A percentile compares a stretch with the other conserved stretches of the same genome.
phyloP scores from a whole-genome alignment of 2,888 invertebrate species.

The Acleris literana region DNA sequence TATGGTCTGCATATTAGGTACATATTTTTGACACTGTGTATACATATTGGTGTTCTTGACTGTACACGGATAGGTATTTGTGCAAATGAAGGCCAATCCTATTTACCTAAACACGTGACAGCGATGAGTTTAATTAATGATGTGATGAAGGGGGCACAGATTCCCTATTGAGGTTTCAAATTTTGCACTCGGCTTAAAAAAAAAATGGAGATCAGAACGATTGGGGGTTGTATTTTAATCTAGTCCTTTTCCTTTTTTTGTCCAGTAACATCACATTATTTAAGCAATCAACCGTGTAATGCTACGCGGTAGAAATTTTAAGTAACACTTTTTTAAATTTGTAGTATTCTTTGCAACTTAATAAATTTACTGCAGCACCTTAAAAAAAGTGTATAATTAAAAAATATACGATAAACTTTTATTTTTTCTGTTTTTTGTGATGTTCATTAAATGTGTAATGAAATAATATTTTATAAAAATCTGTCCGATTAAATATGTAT shows the following conservation, averaged over 20 bases:
- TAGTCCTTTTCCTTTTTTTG: constrained; percentile 26
- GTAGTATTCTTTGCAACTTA: constrained; percentile 7
- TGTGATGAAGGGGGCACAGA: too few relatives aligned
- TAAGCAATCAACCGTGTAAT: neutral
- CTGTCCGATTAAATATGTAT: constrained; percentile 31
- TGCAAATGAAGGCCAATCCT: too few relatives aligned
- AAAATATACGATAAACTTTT: constrained; percentile 6
- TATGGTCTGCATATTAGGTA: too few relatives aligned
- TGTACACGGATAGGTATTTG: too few relatives aligned
- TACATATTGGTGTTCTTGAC: too few relatives aligned
- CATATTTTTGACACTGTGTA: too few relatives aligned
- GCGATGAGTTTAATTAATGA: too few relatives aligned
- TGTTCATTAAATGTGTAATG: constrained; percentile 21
- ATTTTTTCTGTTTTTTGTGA: constrained; percentile 16
- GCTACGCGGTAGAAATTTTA: constrained; percentile 1
- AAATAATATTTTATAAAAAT: constrained; percentile 22
- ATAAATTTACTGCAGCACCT: constrained; percentile 15
- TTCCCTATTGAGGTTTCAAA: too few relatives aligned
- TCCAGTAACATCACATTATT: constrained; percentile 10
- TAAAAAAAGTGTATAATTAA: constrained; percentile 7
- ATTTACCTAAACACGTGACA: too few relatives aligned
- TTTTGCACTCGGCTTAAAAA: too few relatives aligned
- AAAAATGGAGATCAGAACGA: neutral
- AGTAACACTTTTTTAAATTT: constrained; percentile 1
- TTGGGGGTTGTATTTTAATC: constrained; percentile 34